These are phyloP conservation scores for Acyrthosiphon pisum DNA, from an alignment of 1,140 invertebrate genomes.

Conservation along the genomic window DNA sequence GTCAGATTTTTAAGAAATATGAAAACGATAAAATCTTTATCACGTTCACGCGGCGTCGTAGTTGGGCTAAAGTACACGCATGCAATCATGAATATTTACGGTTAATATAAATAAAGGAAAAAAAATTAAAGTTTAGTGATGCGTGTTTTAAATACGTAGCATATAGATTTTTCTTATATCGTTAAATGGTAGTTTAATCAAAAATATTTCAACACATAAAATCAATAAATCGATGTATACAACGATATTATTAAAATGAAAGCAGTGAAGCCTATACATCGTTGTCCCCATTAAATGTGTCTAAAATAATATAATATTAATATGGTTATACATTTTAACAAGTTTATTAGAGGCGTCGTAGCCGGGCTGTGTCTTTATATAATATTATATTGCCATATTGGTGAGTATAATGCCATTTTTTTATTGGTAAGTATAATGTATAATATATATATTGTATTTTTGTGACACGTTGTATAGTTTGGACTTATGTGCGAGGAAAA, in stretches of 20 bases:
- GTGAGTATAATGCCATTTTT: no score
- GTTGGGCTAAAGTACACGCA: background rate
- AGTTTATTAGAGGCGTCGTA: background rate
- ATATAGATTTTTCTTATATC: no score
- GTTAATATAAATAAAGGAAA: no score
- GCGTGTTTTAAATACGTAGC: no score
- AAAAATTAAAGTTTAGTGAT: no score
- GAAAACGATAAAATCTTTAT: no score
- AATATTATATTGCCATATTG: background rate
- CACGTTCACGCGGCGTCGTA: background rate
- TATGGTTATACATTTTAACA: background rate
- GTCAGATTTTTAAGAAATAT: no score
- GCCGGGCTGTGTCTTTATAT: background rate
- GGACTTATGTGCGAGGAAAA: slow-evolving; percentile 68
- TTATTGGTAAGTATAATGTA: background rate
- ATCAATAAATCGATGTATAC: background rate
- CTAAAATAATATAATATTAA: background rate
- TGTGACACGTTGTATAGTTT: slow-evolving; percentile 65
- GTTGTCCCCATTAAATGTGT: background rate
- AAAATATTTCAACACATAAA: background rate
- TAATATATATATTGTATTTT: background rate
- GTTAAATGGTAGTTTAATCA: no score
- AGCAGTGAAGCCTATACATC: background rate
- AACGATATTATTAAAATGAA: background rate
- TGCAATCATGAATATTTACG: no score